Base-by-base conservation (phyloP, 92 coral and sea anemone species). In the Isaurus tuberculatus region DNA sequence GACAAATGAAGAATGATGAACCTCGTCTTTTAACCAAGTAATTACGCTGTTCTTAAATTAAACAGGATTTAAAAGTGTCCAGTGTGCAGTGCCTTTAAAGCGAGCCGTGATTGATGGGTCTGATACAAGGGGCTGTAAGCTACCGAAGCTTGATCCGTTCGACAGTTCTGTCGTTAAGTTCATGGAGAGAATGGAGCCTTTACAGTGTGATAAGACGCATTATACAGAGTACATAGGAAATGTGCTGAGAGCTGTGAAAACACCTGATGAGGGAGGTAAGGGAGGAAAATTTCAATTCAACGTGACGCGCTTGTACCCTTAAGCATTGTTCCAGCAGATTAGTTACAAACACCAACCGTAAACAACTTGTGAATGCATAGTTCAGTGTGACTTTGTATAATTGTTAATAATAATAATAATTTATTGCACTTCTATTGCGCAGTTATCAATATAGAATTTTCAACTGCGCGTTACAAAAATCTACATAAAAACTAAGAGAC, bases 91-190 rank as follows among this genome's bases (percentile, higher is more conserved):
- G 25, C 82, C 82, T 36, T n/a, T 77, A 60, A 77, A 58, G 27
- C 82, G 58, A 33, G 82, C 73, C 61, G 85, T 65, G 65, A 42
- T 65, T 13, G 85, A 83, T 44, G 82, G 60, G 14, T 57, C 80
- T 10, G 69, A 69, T 8, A 72, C 2, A 4, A 48, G 60, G 7
- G 88, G 85, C 10, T 85, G 88, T 36, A 77, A 65, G 27, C 85
- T 85, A 53, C 88, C 88, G 1, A 40, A 31, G 13, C 73, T 85
- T 20, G 74, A 85, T 70, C 88, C 88, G 22, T 85, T 78, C 34
- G 85, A 85, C 85, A 55, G 60, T 20, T 75, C 86, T 40, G 85
- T 85, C 37, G 66, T 10, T 29, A 83, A 15, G 26, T 85, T 61
- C 85, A 61, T 85, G 46, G 42, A 77, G 4, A 68, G 28, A 63